Evolutionary conservation across 92 coral and sea anemone species (phyloP).

Genomic region (Parazoanthus darwini): DNA sequence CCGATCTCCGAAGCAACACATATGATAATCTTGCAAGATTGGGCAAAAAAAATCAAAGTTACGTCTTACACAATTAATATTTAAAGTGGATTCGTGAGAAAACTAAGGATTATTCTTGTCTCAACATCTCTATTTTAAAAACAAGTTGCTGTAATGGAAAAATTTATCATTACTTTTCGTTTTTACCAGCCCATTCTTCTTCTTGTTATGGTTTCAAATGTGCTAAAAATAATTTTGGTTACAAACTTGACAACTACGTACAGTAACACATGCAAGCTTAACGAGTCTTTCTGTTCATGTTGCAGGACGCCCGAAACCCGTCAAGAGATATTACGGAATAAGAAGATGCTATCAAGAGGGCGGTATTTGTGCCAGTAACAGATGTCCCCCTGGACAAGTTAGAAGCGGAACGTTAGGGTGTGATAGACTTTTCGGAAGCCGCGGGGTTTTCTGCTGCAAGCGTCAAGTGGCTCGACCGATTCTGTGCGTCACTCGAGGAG

Average conservation of each 20-base stretch:
- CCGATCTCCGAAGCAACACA: too few relatives aligned
- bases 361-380: background rate
- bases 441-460: background rate
- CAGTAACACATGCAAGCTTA: background rate
- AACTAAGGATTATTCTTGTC: too few relatives aligned
- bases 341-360: background rate
- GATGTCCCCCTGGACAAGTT: background rate
- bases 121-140: too few relatives aligned
- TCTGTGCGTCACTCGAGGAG: background rate
- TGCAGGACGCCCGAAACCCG: background rate
- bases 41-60: too few relatives aligned
- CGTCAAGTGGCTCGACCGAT: background rate
- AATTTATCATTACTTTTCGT: too few relatives aligned
- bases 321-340: background rate
- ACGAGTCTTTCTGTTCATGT: background rate
- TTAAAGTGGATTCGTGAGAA: too few relatives aligned
- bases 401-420: background rate
- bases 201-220: too few relatives aligned
- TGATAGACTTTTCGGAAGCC: background rate
- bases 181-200: too few relatives aligned
- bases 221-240: background rate
- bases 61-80: too few relatives aligned
- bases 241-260: background rate
- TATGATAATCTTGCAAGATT: too few relatives aligned
- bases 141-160: too few relatives aligned